Base-by-base conservation (phyloP, 2,888 invertebrate species). In the Gerris lacustris region DNA sequence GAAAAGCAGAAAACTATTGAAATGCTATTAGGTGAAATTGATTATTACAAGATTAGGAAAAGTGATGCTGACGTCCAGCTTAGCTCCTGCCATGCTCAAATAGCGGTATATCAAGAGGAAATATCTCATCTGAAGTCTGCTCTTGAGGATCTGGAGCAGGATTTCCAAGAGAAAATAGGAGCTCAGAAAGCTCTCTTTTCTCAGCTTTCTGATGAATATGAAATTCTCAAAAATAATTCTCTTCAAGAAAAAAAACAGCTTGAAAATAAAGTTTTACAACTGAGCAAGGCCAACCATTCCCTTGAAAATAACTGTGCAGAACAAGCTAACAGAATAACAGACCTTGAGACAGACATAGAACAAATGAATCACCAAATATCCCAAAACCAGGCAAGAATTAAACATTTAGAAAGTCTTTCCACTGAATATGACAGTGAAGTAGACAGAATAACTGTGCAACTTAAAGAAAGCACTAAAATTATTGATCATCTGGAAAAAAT, bases 1-100 rank as follows among this genome's bases (percentile, higher is more conserved):
- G 73, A 72, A 66, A 74, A 73, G 47, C 74, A 75, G 44, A 70
- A 67, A 43, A 70, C 55, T 15, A 72, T 75, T 17, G 71, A 74
- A 6, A 70, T 72, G 66, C 68, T 75, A 9, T 18, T 74, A 44
- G 17, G 45, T 6, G 74, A 74, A 63, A 64, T 74, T 6, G 74
- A 73, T 18, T 73, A 68, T 55, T 72, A 72, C 64, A 71, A 70
- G 45, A 67, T n/a, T n/a, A 72, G 73, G 64, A 62, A 69, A 45
- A 63, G 45, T n/a, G 73, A 75, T 66, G 70, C 72, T n/a, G 68
- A 68, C 9, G 73, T 70, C 44, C 68, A 69, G 18, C 64, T 73
- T 15, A 63, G 66, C 15, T 64, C 63, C 9, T 71, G 69, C n/a
- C 71, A 73, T 18, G 71, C 17, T 18, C 70, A 68, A 63, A 67